Conservation (phyloP, 2,888 invertebrate genomes). For the Capitulum mitella region DNA sequence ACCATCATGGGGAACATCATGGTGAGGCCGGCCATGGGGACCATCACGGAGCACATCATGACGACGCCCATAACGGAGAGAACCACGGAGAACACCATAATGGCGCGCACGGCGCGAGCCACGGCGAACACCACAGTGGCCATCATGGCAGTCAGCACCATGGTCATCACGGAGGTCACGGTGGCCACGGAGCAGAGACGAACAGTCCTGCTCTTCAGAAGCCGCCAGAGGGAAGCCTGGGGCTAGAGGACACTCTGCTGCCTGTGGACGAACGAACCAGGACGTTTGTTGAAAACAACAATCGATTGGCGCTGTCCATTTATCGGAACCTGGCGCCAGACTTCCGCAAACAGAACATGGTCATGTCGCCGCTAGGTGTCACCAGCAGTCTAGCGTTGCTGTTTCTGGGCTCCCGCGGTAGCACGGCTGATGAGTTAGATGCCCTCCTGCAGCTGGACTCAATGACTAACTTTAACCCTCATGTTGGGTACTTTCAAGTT, state of each 20-base stretch:
- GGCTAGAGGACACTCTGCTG: not conserved
- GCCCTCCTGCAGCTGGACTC: conserved; percentile 75
- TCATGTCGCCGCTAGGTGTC: conserved; percentile 49
- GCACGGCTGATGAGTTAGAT: conserved; percentile 81
- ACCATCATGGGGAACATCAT: conserved; percentile 29
- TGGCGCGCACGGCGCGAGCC: not conserved
- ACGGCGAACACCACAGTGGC: not conserved
- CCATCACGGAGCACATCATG: conserved; percentile 31
- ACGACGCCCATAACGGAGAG: not conserved
- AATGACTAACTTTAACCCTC: conserved; percentile 83
- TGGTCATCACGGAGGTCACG: not conserved
- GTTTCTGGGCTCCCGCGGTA: conserved; percentile 48
- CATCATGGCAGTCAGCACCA: not conserved
- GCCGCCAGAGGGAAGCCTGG: not conserved
- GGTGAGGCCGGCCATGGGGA: conserved; percentile 30
- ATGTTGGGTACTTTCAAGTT: conserved; percentile 50
- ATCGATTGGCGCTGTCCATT: conserved; percentile 26
- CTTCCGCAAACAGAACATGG: conserved; percentile 42
- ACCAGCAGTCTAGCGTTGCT: conserved; percentile 47
- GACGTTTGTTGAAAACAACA: not conserved
- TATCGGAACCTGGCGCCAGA: conserved; percentile 30
- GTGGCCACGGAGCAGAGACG: not conserved
- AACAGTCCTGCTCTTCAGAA: not conserved
- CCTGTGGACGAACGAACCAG: not conserved
- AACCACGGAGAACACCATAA: not conserved